phyloP scores from a whole-genome alignment of 1,140 invertebrate genomes.

The Ruditapes philippinarum region DNA sequence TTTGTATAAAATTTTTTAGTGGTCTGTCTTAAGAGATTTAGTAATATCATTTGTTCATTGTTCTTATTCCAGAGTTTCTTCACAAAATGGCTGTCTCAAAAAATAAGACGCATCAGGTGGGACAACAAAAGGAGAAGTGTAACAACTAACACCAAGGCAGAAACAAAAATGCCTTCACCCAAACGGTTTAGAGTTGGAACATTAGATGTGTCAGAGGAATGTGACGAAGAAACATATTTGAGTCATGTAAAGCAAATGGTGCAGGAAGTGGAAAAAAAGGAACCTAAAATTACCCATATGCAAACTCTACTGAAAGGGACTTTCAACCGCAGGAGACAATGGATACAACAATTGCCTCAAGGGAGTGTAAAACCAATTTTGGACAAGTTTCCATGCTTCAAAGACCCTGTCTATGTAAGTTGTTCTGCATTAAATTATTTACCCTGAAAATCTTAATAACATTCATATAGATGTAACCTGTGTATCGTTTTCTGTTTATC shows the following conservation, averaged over 20 bases:
- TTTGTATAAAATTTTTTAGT: no score
- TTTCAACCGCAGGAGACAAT: not conserved
- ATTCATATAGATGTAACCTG: no score
- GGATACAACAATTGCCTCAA: not conserved
- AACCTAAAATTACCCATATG: not conserved
- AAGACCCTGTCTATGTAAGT: not conserved
- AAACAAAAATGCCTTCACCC: not conserved
- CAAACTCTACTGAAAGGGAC: not conserved
- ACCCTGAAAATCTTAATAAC: no score
- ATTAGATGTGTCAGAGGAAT: not conserved
- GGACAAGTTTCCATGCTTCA: not conserved
- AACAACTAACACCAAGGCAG: not conserved
- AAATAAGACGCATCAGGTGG: not conserved
- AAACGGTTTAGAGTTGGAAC: not conserved
- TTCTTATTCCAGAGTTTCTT: not conserved
- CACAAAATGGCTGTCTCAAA: not conserved
- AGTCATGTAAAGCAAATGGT: not conserved
- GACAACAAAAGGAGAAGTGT: not conserved
- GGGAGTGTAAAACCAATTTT: not conserved
- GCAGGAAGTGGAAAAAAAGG: not conserved
- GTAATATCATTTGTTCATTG: no score
- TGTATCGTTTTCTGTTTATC: no score
- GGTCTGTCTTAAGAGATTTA: no score
- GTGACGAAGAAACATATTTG: not conserved
- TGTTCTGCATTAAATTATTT: no score